Evolutionary conservation across 2,113 vertebrate species (phyloP).

Genomic region (Pseudorasbora parva): DNA sequence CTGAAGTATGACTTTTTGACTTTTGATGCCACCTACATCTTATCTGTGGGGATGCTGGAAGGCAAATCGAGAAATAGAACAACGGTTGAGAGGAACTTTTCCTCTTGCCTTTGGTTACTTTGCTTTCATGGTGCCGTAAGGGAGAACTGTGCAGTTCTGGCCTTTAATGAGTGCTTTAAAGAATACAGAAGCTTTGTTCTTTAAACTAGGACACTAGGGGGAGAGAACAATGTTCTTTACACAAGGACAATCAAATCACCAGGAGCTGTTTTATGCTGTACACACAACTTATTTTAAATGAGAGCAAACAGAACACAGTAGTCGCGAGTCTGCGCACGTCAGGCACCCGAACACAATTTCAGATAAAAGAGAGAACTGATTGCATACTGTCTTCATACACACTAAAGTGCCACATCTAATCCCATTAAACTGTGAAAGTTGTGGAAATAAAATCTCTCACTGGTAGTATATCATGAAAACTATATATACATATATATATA

Average conservation of each 20-base stretch:
- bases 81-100: neutral
- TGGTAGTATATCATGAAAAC: neutral
- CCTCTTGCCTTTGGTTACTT: slow-evolving; percentile 8
- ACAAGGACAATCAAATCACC: slow-evolving; percentile 45
- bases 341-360: neutral
- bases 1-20: neutral
- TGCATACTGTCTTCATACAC: neutral
- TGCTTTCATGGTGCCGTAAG: neutral
- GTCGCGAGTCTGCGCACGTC: neutral
- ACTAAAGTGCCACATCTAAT: neutral
- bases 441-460: neutral
- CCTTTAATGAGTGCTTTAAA: slow-evolving; percentile 6
- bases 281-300: slow-evolving; percentile 11
- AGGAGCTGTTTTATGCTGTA: slow-evolving; percentile 29
- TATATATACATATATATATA: too few species aligned
- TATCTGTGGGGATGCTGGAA: neutral
- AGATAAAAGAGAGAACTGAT: neutral
- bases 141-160: slow-evolving; percentile 16
- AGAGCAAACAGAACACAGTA: neutral
- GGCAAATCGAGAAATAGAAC: neutral
- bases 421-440: neutral
- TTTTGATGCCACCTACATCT: neutral
- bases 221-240: neutral
- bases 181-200: slow-evolving; percentile 5
- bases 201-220: slow-evolving; percentile 14